A percentile compares a stretch with the other conserved stretches of the same genome.
Evolutionary conservation across 2,113 vertebrate species (phyloP).

Genomic region (Emydura subglobosa): DNA sequence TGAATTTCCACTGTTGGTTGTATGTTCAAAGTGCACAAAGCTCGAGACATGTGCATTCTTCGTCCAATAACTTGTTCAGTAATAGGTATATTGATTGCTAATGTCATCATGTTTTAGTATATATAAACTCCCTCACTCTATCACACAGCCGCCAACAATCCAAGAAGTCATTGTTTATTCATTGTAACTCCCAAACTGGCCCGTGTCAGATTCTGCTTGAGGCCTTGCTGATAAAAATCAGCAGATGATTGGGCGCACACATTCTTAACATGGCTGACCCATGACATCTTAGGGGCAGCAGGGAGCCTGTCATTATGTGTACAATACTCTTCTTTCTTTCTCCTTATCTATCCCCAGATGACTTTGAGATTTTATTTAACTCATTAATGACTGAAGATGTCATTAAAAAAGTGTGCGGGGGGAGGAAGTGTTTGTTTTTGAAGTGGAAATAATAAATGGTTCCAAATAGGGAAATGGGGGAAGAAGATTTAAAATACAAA

Average conservation of each 20-base stretch:
- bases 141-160: conserved; percentile 87
- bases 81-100: conserved; percentile 96
- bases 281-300: conserved; percentile 93
- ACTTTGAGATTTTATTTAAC: conserved; percentile 99
- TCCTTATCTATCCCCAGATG: conserved; percentile 95
- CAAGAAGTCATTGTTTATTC: conserved; percentile 98
- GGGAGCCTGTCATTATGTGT: conserved; percentile 92
- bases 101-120: conserved; percentile 95
- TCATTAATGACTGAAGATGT: conserved; percentile 96
- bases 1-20: neutral
- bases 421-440: neutral
- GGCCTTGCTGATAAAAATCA: conserved; percentile 96
- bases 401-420: conserved; percentile 80
- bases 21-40: conserved; percentile 68
- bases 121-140: conserved; percentile 83
- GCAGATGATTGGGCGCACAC: conserved; percentile 97
- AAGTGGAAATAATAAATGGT: conserved; percentile 21
- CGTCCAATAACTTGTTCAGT: conserved; percentile 92
- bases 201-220: conserved; percentile 92
- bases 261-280: conserved; percentile 99
- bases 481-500: neutral
- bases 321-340: conserved; percentile 96
- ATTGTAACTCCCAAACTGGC: conserved; percentile 92
- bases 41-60: conserved; percentile 80
- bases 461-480: neutral